These are phyloP conservation scores for Microtus pennsylvanicus DNA, from an alignment of 2,113 vertebrate genomes.

Conservation along the genomic window DNA sequence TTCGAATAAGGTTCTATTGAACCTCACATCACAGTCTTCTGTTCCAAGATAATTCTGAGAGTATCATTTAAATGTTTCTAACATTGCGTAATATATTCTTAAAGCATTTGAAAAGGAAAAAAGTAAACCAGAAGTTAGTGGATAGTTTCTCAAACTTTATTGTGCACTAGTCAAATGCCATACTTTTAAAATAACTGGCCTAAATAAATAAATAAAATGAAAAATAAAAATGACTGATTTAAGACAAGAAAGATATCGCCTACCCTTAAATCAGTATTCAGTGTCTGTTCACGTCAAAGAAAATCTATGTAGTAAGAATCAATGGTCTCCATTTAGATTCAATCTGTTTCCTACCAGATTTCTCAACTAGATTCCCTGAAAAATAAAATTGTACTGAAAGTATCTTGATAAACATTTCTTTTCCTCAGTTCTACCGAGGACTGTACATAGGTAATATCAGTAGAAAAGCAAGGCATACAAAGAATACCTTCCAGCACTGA, in stretches of 20 bases:
- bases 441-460: not conserved
- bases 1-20: too few species aligned
- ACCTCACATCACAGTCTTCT: not conserved
- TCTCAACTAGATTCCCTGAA: not conserved
- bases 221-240: not conserved
- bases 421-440: not conserved
- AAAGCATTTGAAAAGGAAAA: not conserved
- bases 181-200: not conserved
- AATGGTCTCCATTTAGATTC: not conserved
- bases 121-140: not conserved
- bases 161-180: not conserved
- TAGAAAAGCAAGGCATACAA: not conserved
- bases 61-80: not conserved
- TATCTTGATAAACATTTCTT: not conserved
- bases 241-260: not conserved
- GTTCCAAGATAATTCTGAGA: not conserved
- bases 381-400: not conserved
- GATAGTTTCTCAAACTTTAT: not conserved
- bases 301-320: not conserved
- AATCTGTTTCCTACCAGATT: not conserved
- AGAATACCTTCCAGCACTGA: not conserved
- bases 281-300: not conserved
- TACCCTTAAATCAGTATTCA: not conserved
- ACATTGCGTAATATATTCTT: not conserved
- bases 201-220: not conserved